A percentile compares a stretch with the other conserved stretches of the same genome.
Conservation (phyloP, 2,888 invertebrate species). For the Apamea anceps region DNA sequence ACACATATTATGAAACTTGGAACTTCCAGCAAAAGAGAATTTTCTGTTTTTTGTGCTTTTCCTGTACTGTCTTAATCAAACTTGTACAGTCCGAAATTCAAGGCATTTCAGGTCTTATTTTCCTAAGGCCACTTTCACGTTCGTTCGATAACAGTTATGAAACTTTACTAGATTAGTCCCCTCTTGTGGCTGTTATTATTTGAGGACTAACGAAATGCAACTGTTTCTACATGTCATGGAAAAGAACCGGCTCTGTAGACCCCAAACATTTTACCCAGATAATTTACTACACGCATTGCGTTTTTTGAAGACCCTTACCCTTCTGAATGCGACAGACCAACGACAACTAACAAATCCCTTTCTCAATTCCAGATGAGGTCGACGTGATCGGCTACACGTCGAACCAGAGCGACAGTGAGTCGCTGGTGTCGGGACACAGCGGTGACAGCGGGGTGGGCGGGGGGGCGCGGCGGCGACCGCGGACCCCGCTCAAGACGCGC, state of each 20-base stretch:
- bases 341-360: slow-evolving; percentile 1
- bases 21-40: background rate
- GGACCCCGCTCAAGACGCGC: slow-evolving; percentile 69
- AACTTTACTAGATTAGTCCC: background rate
- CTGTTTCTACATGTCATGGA: background rate
- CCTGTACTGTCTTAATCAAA: background rate
- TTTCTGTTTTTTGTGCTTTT: background rate
- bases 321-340: background rate
- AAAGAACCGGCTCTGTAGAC: background rate
- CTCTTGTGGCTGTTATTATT: background rate
- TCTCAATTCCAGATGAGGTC: slow-evolving; percentile 93
- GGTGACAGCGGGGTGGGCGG: slow-evolving; percentile 91
- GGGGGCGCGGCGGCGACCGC: slow-evolving; percentile 91
- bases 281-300: background rate
- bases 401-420: slow-evolving; percentile 96
- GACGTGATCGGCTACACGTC: slow-evolving; percentile 96
- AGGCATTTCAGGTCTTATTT: background rate
- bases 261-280: background rate
- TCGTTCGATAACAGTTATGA: background rate
- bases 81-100: background rate
- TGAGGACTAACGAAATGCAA: background rate
- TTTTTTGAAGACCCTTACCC: background rate
- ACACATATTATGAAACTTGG: background rate
- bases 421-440: slow-evolving; percentile 94
- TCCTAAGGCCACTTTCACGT: no score